A percentile compares a stretch with the other conserved stretches of the same genome.
These are phyloP conservation scores for Phymanthus crucifer DNA, from an alignment of 92 coral and sea anemone genomes.

Conservation along the genomic window DNA sequence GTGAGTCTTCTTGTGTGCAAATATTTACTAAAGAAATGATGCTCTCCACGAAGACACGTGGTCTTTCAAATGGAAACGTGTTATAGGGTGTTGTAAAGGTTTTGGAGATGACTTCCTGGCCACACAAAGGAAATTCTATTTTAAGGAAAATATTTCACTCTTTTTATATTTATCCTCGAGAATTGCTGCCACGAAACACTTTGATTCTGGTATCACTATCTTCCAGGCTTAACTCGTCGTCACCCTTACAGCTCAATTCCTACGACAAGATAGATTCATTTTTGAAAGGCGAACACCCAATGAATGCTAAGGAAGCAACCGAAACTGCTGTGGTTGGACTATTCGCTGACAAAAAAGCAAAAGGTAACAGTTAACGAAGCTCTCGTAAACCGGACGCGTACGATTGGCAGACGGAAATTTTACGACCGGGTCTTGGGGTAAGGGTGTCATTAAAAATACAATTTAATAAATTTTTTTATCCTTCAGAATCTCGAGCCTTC, in stretches of 20 bases:
- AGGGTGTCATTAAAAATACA: too few relatives aligned
- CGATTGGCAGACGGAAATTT: not conserved
- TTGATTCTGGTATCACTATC: not conserved
- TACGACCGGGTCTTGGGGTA: not conserved
- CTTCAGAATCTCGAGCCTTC: conserved; percentile 64
- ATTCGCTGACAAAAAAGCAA: conserved; percentile 28
- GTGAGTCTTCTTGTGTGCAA: too few relatives aligned
- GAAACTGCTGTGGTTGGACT: conserved; percentile 82
- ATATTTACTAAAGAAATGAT: too few relatives aligned
- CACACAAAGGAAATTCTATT: too few relatives aligned
- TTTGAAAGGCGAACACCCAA: conserved; percentile 73
- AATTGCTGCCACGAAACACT: not conserved
- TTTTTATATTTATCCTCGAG: too few relatives aligned
- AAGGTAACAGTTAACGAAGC: too few relatives aligned
- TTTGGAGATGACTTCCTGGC: too few relatives aligned
- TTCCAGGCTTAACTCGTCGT: conserved; percentile 63
- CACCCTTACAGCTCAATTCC: conserved; percentile 60
- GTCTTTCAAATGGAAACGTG: too few relatives aligned
- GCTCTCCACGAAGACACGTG: too few relatives aligned
- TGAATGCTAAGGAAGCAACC: conserved; percentile 63
- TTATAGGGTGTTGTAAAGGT: too few relatives aligned
- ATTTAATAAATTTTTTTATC: not conserved
- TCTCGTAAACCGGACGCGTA: too few relatives aligned
- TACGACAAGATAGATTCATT: conserved; percentile 75
- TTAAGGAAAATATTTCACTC: too few relatives aligned